Evolutionary conservation across 2,797 vertebrate genomes (phyloP).

Genomic region (Chiloscyllium punctatum): DNA sequence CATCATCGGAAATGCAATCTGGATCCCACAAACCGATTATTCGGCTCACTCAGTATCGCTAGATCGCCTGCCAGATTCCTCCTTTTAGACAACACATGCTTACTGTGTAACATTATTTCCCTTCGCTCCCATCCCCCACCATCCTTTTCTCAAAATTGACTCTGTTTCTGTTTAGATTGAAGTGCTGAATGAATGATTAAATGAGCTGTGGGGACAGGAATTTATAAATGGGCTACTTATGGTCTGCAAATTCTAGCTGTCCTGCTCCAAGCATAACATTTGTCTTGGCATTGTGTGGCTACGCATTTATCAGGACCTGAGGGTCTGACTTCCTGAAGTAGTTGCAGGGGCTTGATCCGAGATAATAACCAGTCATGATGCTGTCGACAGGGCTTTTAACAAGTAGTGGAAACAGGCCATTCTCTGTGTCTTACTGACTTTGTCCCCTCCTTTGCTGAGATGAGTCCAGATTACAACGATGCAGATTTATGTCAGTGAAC

Average conservation of each 20-base stretch:
- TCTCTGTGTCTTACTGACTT: not conserved
- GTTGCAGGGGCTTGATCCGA: not conserved
- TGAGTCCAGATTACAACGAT: not conserved
- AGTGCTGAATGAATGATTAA: slow-evolving; percentile 10
- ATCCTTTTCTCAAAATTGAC: not conserved
- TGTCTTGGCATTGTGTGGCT: not conserved
- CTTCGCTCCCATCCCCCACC: not conserved
- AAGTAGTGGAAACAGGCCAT: not conserved
- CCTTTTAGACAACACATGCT: not conserved
- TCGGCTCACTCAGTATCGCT: not conserved
- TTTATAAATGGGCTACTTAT: slow-evolving; percentile 16
- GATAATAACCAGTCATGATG: not conserved
- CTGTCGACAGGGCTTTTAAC: not conserved
- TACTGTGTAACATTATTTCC: not conserved
- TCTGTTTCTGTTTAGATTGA: slow-evolving; percentile 17
- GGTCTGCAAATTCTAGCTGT: not conserved
- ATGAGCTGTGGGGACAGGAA: not conserved
- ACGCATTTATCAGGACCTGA: slow-evolving; percentile 26
- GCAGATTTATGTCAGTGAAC: not conserved
- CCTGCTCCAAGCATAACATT: slow-evolving; percentile 23
- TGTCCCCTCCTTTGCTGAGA: not conserved
- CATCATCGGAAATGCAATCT: not conserved
- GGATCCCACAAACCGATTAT: not conserved
- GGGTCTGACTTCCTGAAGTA: not conserved
- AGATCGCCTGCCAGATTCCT: not conserved